These are phyloP conservation scores for Drosophila parthenogenetica DNA, from an alignment of 2,888 invertebrate genomes.

Conservation along the genomic window DNA sequence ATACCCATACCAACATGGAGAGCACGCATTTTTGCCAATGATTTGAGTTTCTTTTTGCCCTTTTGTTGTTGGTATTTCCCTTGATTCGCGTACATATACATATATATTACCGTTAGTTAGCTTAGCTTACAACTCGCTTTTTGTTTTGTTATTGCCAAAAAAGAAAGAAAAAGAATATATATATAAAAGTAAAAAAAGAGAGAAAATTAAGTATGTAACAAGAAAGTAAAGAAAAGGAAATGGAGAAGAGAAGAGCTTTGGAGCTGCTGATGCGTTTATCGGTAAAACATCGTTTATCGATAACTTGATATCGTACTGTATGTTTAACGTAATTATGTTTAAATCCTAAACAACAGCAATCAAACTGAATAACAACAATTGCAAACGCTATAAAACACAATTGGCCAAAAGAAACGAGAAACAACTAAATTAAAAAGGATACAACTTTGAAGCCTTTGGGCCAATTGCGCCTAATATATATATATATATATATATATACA, in stretches of 20 bases:
- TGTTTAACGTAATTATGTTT: slow-evolving; percentile 41
- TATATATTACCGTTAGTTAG: slow-evolving; percentile 49
- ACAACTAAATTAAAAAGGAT: background rate
- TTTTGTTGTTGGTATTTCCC: slow-evolving; percentile 26
- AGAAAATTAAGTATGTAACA: slow-evolving; percentile 1
- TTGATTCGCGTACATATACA: slow-evolving; percentile 8
- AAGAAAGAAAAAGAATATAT: slow-evolving; percentile 2
- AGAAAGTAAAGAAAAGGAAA: background rate
- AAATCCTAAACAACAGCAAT: slow-evolving; percentile 3
- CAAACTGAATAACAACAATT: background rate
- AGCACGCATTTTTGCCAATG: slow-evolving; percentile 9
- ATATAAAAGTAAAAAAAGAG: slow-evolving; percentile 19
- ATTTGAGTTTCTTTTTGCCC: slow-evolving; percentile 15
- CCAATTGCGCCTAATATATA: slow-evolving; percentile 20
- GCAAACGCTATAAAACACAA: slow-evolving; percentile 23
- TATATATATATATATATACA: slow-evolving; percentile 15
- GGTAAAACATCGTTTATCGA: slow-evolving; percentile 11
- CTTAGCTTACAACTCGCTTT: slow-evolving; percentile 60
- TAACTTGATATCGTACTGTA: slow-evolving; percentile 36
- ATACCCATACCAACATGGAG: slow-evolving; percentile 21
- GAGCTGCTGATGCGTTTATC: slow-evolving; percentile 3
- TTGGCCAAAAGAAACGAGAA: slow-evolving; percentile 10
- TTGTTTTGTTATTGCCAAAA: slow-evolving; percentile 57
- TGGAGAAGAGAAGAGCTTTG: background rate
- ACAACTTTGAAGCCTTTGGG: slow-evolving; percentile 24